A percentile compares a stretch with the other conserved stretches of the same genome.
Evolutionary conservation across 2,113 vertebrate species (phyloP).

Genomic region (Arenaria interpres): DNA sequence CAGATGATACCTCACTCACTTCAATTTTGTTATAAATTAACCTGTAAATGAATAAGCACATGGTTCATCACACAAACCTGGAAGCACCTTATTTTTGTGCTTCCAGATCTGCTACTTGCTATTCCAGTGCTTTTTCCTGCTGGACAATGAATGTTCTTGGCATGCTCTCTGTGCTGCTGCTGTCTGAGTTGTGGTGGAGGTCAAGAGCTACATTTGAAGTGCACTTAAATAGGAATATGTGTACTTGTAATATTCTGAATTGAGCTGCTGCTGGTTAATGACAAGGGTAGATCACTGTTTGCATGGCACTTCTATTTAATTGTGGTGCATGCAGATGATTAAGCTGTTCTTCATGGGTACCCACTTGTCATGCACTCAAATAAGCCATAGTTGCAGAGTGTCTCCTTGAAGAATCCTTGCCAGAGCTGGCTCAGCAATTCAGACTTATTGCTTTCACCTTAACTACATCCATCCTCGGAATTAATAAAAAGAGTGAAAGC

Average conservation of each 20-base stretch:
- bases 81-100: neutral
- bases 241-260: neutral
- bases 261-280: neutral
- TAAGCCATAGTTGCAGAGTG: neutral
- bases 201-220: neutral
- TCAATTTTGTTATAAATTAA: neutral
- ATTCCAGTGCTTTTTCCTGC: neutral
- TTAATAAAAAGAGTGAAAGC: neutral
- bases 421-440: slow-evolving; percentile 6
- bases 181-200: slow-evolving; percentile 1
- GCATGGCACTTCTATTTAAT: neutral
- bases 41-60: accelerated
- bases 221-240: neutral
- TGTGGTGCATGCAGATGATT: neutral
- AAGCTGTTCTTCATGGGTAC: neutral
- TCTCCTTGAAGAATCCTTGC: slow-evolving; percentile 29
- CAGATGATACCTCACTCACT: neutral
- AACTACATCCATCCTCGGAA: neutral
- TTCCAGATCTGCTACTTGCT: neutral
- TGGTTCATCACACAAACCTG: neutral
- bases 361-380: neutral
- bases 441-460: neutral
- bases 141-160: neutral
- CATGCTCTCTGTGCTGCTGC: neutral
- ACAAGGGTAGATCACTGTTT: neutral